Evolutionary conservation across 2,888 invertebrate genomes (phyloP).

Genomic region (Ophion ellenae): DNA sequence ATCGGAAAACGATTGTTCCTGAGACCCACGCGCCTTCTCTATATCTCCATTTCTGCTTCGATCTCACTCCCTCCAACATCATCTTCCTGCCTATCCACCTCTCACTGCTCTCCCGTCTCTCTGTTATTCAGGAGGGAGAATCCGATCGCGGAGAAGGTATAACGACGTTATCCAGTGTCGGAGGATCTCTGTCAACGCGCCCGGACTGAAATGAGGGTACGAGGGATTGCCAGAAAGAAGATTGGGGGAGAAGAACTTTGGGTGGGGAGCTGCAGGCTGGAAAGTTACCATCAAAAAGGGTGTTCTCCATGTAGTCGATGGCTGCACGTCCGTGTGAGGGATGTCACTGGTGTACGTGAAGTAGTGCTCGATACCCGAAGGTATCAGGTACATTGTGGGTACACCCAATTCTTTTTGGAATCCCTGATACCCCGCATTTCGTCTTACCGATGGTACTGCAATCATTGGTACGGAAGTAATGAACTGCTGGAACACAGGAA

Average conservation of each 20-base stretch:
- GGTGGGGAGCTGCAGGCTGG: neutral
- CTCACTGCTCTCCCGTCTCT: neutral
- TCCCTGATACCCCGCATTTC: no score
- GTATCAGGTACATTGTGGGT: no score
- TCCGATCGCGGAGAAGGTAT: slow-evolving; percentile 45
- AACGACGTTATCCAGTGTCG: slow-evolving; percentile 62
- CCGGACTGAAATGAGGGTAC: slow-evolving; percentile 10
- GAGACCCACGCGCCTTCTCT: slow-evolving; percentile 8
- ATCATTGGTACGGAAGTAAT: no score
- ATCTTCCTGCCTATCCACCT: neutral
- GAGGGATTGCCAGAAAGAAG: slow-evolving; percentile 28
- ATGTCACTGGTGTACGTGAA: neutral
- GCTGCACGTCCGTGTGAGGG: neutral
- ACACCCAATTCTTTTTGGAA: no score
- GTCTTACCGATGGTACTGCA: no score
- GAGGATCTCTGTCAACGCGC: slow-evolving; percentile 46
- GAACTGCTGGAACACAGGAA: no score
- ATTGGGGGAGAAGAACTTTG: neutral
- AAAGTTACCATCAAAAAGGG: neutral
- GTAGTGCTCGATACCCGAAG: no score
- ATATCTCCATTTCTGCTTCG: slow-evolving; percentile 9
- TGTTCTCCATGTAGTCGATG: neutral
- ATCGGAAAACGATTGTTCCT: slow-evolving; percentile 66
- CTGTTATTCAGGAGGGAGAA: slow-evolving; percentile 17
- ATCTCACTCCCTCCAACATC: neutral